These are phyloP conservation scores for Betta splendens DNA, from an alignment of 2,797 vertebrate genomes.

Conservation along the genomic window DNA sequence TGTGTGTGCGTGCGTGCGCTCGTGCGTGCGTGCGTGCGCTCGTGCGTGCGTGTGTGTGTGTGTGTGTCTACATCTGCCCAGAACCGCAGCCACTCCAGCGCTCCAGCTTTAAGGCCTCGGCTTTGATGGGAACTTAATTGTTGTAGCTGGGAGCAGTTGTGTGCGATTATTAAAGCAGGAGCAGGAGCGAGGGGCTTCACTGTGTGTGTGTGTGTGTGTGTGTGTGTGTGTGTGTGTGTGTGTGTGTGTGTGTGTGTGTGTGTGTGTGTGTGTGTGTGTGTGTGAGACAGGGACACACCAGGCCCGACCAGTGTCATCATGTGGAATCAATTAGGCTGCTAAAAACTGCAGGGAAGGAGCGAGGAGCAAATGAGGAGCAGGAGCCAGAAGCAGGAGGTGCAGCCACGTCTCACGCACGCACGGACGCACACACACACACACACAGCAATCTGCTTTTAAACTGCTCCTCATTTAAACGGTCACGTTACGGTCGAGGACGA, in stretches of 20 bases:
- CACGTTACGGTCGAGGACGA: no score
- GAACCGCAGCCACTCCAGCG: conserved; percentile 29
- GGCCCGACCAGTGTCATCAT: conserved; percentile 62
- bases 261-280: conserved; percentile 6
- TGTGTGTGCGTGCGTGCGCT: conserved; percentile 34
- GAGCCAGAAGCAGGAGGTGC: no score
- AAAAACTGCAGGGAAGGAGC: conserved; percentile 42
- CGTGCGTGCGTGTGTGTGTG: conserved; percentile 10
- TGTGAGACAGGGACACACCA: conserved; percentile 41
- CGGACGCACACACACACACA: no score
- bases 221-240: conserved; percentile 21
- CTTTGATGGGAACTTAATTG: conserved; percentile 73
- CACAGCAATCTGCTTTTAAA: no score
- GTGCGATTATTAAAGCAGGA: conserved; percentile 57
- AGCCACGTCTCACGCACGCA: no score
- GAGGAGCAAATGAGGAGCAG: conserved; percentile 14
- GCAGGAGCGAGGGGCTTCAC: conserved; percentile 30
- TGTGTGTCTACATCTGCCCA: conserved; percentile 49
- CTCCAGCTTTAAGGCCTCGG: conserved; percentile 50
- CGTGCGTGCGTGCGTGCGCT: conserved; percentile 28
- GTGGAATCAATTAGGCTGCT: conserved; percentile 68
- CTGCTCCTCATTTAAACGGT: no score
- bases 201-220: neutral
- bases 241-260: conserved; percentile 9
- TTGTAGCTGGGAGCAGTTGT: conserved; percentile 65